A percentile compares a stretch with the other conserved stretches of the same genome.
Conservation (phyloP, 2,797 vertebrate genomes). For the Crenichthys baileyi region DNA sequence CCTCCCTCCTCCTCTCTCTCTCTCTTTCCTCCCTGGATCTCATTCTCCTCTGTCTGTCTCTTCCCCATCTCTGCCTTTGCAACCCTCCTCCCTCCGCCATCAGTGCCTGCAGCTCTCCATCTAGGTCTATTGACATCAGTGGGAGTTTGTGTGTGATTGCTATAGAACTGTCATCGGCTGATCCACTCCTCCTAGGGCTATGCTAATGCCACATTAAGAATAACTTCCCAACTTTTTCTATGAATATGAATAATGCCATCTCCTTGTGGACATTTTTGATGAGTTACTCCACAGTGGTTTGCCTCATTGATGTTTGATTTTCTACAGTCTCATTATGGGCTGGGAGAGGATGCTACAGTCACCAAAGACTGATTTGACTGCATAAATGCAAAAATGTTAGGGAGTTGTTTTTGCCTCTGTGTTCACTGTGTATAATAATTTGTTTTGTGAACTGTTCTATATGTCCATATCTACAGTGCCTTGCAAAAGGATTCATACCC, state of each 20-base stretch:
- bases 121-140: slow-evolving; percentile 73
- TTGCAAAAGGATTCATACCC: not conserved
- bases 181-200: slow-evolving; percentile 77
- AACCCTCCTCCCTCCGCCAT: slow-evolving; percentile 13
- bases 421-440: not conserved
- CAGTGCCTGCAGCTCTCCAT: slow-evolving; percentile 71
- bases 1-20: slow-evolving; percentile 32
- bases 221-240: slow-evolving; percentile 79
- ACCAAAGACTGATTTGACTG: slow-evolving; percentile 42
- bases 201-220: slow-evolving; percentile 83
- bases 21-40: slow-evolving; percentile 36
- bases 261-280: slow-evolving; percentile 77
- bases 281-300: slow-evolving; percentile 71
- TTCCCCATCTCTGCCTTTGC: slow-evolving; percentile 50
- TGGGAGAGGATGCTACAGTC: slow-evolving; percentile 42
- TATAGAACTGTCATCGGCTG: slow-evolving; percentile 74
- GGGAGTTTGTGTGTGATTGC: slow-evolving; percentile 69
- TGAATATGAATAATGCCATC: slow-evolving; percentile 77
- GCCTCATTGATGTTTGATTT: slow-evolving; percentile 70
- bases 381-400: slow-evolving; percentile 13
- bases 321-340: slow-evolving; percentile 48
- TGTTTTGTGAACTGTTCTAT: not conserved
- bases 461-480: not conserved
- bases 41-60: slow-evolving; percentile 33
- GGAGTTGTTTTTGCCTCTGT: not conserved